Conservation (phyloP, 1,140 invertebrate genomes). For the Phymastichus coffea region DNA sequence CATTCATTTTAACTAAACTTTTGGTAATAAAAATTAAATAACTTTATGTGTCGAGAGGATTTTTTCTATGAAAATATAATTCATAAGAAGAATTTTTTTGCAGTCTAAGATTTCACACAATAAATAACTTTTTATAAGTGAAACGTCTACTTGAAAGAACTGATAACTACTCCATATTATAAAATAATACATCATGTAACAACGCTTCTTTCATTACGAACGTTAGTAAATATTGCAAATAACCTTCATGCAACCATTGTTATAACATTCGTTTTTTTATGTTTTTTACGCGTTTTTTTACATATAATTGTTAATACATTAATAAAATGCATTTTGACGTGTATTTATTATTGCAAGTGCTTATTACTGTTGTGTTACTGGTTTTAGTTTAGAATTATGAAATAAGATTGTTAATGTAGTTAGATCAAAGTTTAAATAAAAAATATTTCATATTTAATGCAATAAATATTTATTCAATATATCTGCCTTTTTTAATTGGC, state of each 20-base stretch:
- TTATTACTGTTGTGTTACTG: constrained; percentile 14
- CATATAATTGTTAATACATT: constrained; percentile 11
- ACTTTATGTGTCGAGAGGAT: too few species aligned
- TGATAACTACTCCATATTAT: too few species aligned
- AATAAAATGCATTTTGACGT: constrained; percentile 6
- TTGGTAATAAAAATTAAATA: too few species aligned
- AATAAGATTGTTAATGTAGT: constrained; percentile 9
- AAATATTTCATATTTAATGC: constrained; percentile 9
- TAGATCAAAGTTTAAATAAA: not conserved
- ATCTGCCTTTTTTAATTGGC: too few species aligned
- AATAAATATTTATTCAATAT: too few species aligned
- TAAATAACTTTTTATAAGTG: not conserved
- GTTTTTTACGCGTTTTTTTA: constrained; percentile 9
- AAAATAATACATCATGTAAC: too few species aligned
- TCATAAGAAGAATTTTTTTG: too few species aligned
- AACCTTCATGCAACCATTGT: constrained; percentile 6
- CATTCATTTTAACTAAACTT: too few species aligned
- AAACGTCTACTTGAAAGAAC: not conserved
- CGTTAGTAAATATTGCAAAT: not conserved
- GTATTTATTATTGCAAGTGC: constrained; percentile 12
- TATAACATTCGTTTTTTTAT: constrained; percentile 10
- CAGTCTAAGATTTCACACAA: too few species aligned
- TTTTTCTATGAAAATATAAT: too few species aligned
- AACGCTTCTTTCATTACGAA: constrained; percentile 8
- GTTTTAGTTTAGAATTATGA: not conserved